Conservation (phyloP, 2,113 vertebrate genomes). For the Rafetus swinhoei region DNA sequence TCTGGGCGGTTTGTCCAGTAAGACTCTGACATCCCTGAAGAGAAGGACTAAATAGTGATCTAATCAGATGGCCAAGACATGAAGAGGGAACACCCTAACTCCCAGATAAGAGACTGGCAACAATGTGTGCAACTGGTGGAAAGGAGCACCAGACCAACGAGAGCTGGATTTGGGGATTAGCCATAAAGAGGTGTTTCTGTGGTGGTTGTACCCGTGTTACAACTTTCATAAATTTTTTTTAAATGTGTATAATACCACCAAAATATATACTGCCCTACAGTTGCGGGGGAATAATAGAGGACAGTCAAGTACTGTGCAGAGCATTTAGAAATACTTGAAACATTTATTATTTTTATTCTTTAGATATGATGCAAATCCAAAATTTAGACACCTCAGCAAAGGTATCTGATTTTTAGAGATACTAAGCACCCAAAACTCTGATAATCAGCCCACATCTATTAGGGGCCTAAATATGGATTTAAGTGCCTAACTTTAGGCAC, state of each 20-base stretch:
- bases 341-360: neutral
- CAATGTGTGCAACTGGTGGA: neutral
- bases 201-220: neutral
- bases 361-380: neutral
- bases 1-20: neutral
- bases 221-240: neutral
- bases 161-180: neutral
- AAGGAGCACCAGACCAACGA: neutral
- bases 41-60: neutral
- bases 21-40: neutral
- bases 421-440: neutral
- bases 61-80: neutral
- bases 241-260: neutral
- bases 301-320: neutral
- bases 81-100: neutral
- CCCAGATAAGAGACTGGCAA: neutral
- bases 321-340: neutral
- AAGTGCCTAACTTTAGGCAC: neutral
- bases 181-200: neutral
- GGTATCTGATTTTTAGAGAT: neutral
- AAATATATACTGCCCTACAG: neutral
- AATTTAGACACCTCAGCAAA: neutral
- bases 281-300: rapidly evolving
- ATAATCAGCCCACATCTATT: neutral
- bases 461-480: neutral